Percentiles rank a stretch among this genome's conserved stretches.
Conservation (phyloP, 1,140 invertebrate species). For the Samia ricini region DNA sequence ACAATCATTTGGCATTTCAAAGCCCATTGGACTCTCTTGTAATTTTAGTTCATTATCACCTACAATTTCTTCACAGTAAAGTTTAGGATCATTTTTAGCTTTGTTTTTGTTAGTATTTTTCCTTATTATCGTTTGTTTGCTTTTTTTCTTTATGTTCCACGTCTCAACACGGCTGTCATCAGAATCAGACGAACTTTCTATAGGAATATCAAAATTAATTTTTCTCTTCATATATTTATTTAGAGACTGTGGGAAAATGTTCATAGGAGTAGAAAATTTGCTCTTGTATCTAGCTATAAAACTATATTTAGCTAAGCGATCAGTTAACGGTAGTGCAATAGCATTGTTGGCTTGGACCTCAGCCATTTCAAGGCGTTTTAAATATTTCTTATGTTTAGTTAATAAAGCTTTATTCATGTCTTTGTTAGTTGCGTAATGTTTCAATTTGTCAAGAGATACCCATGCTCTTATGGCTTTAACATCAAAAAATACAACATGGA, state of each 20-base stretch:
- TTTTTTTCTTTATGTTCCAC: background rate
- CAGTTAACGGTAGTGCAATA: slow-evolving; percentile 43
- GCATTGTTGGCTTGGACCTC: slow-evolving; percentile 62
- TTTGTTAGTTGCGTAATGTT: slow-evolving; percentile 54
- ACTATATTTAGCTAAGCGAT: slow-evolving; percentile 69
- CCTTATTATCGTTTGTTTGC: background rate
- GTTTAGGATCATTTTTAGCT: background rate
- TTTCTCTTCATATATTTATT: slow-evolving; percentile 50
- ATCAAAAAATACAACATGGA: slow-evolving; percentile 82
- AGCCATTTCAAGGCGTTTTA: slow-evolving; percentile 47
- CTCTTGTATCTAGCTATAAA: slow-evolving; percentile 67
- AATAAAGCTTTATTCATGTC: slow-evolving; percentile 29
- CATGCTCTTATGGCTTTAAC: slow-evolving; percentile 76
- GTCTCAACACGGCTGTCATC: slow-evolving; percentile 25
- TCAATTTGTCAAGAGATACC: slow-evolving; percentile 65
- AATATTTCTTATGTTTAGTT: slow-evolving; percentile 35
- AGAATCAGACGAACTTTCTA: slow-evolving; percentile 36
- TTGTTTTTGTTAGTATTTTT: background rate
- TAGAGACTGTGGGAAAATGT: slow-evolving; percentile 35
- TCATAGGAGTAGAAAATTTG: slow-evolving; percentile 41
- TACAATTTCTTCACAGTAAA: background rate
- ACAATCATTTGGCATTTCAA: slow-evolving; percentile 9
- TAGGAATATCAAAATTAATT: slow-evolving; percentile 47
- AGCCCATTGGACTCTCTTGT: background rate
- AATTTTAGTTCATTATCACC: background rate